Evolutionary conservation across 2,797 vertebrate genomes (phyloP), one percentile per base, ranked within the genome.

Genomic region (Myotis planiceps): DNA sequence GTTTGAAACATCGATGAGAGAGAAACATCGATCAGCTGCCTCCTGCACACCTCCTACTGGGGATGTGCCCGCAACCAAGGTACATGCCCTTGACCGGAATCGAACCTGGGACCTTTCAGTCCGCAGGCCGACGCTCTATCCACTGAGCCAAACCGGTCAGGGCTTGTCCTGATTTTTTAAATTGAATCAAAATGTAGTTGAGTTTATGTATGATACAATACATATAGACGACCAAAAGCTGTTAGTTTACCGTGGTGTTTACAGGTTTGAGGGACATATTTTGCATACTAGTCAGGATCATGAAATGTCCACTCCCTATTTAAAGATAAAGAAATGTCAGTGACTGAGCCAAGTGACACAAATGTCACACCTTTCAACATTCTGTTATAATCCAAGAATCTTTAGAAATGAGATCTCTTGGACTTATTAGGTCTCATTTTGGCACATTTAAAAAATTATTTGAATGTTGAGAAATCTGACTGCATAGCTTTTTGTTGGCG

Each of bases 171-270:
- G 78, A 66, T 79, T 74, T 88, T 92, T 84, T 13, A 79, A 84
- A 60, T 79, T 10, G 10, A 91, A 53, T 92, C 75, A 71, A 82
- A 60, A 72, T 90, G 25, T 88, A 82, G 55, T 53, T 87, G 39
- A 94, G 34, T n/a, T 90, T 94, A 71, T 84, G 39, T 85, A 3
- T 89, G 83, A 87, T 53, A 68, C n/a, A 69, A 3, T 89, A 92
- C 71, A 51, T 83, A 60, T n/a, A 81, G 74, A 81, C 12, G 39
- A 21, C 78, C 45, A 63, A 29, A 65, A 42, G 15, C 63, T 88
- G 10, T 92, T 65, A 71, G 37, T 21, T 75, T 78, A 29, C 23
- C 16, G 1, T 76, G 81, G 82, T 81, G 58, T 89, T 75, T 83
- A 76, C 15, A 55, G 14, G 55, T 79, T 63, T 25, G 51, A 90